Base-by-base conservation (phyloP, 2,888 invertebrate species). In the Mactromeris polynyma region DNA sequence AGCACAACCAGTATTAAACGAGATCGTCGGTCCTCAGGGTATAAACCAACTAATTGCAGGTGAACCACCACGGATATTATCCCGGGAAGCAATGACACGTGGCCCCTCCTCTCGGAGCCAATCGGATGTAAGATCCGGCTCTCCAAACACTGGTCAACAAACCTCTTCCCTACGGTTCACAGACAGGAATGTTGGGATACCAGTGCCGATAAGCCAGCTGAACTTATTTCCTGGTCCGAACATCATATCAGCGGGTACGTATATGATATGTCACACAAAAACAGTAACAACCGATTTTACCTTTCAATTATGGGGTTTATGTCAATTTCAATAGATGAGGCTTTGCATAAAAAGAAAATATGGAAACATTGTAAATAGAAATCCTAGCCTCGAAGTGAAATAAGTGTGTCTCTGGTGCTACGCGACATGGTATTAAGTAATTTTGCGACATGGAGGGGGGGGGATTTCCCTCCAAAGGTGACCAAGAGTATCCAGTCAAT, bases 21-120 rank as follows among this genome's bases (percentile, higher is more conserved):
- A 73, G 17, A 82, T 90, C 0, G 87, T 90, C 7, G 90, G 90
- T 3, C 90, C 90, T n/a, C 85, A 88, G 17, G 90, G 90, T 17
- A 87, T 90, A 4, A 90, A 90, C 51, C 82, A 86, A 14, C 89
- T 90, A 0, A 42, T 90, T 17, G 84, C 86, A 19, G 90, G 90
- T 17, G 89, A 85, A 73, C 90, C 90, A 4, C 90, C 90, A 11
- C 42, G 58, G 2, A 64, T 90, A 51, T 51, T 89, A 31, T n/a
- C 81, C 17, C 73, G 54, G 6, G 73, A 42, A 42, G 7, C 69
- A 26, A 40, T 40, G 64, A n/a, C 42, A 54, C 42, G 69, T n/a
- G 51, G 51, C n/a, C 40, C 73, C 9, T 40, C 21, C 33, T 19
- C 42, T 21, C 38, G 73, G 21, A 54, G 14, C 19, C 51, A 51